Conservation (phyloP, 2,888 invertebrate genomes). For the Hirtodrosophila confusa region DNA sequence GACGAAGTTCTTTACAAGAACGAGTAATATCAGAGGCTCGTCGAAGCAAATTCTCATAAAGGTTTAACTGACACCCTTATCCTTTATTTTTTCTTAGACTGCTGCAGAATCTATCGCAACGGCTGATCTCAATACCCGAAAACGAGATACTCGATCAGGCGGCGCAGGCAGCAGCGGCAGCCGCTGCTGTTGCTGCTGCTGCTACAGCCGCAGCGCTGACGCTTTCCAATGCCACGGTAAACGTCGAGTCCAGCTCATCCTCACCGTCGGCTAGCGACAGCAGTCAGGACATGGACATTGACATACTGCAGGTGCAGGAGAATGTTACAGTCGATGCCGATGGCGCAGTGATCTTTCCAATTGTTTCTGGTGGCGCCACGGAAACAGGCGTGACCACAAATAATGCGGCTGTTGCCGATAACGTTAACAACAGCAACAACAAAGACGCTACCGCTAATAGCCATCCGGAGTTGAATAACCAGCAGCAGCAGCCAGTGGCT, state of each 20-base stretch:
- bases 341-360: conserved; percentile 81
- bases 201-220: conserved; percentile 78
- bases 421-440: conserved; percentile 48
- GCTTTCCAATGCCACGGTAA: conserved; percentile 67
- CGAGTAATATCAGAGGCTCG: too few relatives aligned
- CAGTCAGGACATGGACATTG: conserved; percentile 86
- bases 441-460: conserved; percentile 1
- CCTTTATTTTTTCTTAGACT: conserved; percentile 83
- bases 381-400: conserved; percentile 38
- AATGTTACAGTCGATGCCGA: conserved; percentile 83
- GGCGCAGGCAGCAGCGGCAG: conserved; percentile 83
- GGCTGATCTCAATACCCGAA: conserved; percentile 86
- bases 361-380: conserved; percentile 41
- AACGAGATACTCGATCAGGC: conserved; percentile 85
- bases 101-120: conserved; percentile 86
- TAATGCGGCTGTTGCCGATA: conserved; percentile 44
- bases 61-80: too few relatives aligned
- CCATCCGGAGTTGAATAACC: too few relatives aligned
- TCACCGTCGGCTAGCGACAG: conserved; percentile 77
- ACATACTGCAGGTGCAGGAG: conserved; percentile 86
- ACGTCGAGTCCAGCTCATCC: conserved; percentile 61
- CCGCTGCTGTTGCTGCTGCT: conserved; percentile 80
- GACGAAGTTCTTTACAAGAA: too few relatives aligned
- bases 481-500: too few relatives aligned
- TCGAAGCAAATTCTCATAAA: too few relatives aligned